Conservation (phyloP, 2,888 invertebrate genomes). For the Gymnosoma rotundatum region DNA sequence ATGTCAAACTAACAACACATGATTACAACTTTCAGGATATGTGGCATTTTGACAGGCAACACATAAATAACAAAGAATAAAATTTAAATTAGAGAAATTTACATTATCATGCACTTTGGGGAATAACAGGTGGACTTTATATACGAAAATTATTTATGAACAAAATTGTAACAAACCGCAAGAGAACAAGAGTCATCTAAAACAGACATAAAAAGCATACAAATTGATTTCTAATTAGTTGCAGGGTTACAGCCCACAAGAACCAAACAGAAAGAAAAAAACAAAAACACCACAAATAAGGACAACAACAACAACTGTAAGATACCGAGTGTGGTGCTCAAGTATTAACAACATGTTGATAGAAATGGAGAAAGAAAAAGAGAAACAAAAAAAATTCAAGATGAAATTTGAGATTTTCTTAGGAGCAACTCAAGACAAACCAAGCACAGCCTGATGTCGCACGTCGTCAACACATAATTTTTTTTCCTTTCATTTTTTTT, state of each 20-base stretch:
- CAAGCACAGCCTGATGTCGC: constrained; percentile 66
- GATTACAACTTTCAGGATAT: constrained; percentile 58
- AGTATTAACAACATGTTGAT: constrained; percentile 22
- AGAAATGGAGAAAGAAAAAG: background rate
- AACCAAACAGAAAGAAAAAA: constrained; percentile 7
- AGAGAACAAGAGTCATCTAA: constrained; percentile 57
- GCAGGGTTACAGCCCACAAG: constrained; percentile 71
- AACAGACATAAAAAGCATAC: constrained; percentile 70
- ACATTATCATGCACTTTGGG: constrained; percentile 40
- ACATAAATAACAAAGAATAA: constrained; percentile 50
- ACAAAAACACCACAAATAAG: background rate
- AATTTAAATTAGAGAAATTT: background rate
- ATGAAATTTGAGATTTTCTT: constrained; percentile 69
- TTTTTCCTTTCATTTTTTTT: constrained; percentile 7
- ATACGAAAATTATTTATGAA: constrained; percentile 61
- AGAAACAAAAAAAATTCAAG: constrained; percentile 29
- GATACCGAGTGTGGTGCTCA: background rate
- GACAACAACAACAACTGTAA: background rate
- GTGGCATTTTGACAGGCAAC: constrained; percentile 50
- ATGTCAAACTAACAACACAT: constrained; percentile 56
- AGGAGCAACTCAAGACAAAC: constrained; percentile 7
- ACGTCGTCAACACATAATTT: constrained; percentile 66
- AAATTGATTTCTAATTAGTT: constrained; percentile 81
- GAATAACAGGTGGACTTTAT: constrained; percentile 67
- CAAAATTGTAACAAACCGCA: constrained; percentile 53